Evolutionary conservation across 30 jellyfish, hydroid and myxozoan species (phyloP).

Genomic region (Aurelia coerulea): DNA sequence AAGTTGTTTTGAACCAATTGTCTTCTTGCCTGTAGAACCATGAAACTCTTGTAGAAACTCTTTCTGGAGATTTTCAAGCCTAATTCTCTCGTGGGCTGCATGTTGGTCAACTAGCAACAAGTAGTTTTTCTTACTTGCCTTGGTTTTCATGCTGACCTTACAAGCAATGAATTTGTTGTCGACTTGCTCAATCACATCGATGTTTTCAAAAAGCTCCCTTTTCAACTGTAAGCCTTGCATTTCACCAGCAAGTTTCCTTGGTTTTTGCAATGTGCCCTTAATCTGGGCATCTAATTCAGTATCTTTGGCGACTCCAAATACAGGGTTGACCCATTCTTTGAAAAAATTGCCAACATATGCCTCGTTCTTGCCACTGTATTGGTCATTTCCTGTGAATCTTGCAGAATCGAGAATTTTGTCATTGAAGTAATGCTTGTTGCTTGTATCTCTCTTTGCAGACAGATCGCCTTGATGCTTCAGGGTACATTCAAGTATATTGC

Average conservation of each 20-base stretch:
- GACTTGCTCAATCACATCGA: conserved; percentile 91
- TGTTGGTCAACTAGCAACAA: conserved; percentile 90
- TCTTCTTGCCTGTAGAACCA: background rate
- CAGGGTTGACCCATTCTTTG: conserved; percentile 83
- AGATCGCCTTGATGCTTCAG: background rate
- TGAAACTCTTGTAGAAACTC: conserved; percentile 47
- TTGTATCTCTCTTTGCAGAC: background rate
- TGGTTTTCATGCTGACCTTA: background rate
- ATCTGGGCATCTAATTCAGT: conserved; percentile 43
- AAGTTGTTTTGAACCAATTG: conserved; percentile 2
- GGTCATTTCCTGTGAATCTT: background rate
- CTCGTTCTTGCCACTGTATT: background rate
- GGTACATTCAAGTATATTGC: background rate
- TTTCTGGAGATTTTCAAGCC: conserved; percentile 82
- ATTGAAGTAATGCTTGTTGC: too few relatives aligned
- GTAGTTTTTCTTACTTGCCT: background rate
- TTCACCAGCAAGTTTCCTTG: conserved; percentile 13
- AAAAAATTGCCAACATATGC: conserved; percentile 1
- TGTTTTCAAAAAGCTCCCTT: conserved; percentile 41
- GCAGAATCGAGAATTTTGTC: background rate
- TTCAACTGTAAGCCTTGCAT: conserved; percentile 34
- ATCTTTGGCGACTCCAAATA: conserved; percentile 75
- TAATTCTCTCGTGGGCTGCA: conserved; percentile 96
- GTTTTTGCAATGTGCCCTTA: conserved; percentile 5
- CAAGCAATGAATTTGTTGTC: conserved; percentile 92